phyloP scores from a whole-genome alignment of 2,888 invertebrate species.

The Platerodrilus igneus region DNA sequence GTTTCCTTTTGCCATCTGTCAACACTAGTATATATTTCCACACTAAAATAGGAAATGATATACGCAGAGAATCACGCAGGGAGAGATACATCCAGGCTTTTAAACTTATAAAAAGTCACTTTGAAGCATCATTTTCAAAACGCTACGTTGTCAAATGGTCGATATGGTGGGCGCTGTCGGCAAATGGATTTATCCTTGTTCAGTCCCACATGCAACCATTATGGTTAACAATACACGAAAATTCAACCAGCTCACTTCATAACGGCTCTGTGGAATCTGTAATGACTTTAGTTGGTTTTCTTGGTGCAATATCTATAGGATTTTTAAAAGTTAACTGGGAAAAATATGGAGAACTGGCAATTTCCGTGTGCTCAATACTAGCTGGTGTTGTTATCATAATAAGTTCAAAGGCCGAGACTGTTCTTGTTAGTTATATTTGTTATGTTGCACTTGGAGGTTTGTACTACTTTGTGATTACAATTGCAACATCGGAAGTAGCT shows the following conservation, averaged over 20 bases:
- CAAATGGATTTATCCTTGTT: conserved; percentile 67
- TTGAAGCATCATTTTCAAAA: conserved; percentile 56
- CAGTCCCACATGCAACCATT: conserved; percentile 77
- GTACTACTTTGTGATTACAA: conserved; percentile 75
- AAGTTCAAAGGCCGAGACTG: conserved; percentile 36
- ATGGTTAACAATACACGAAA: conserved; percentile 60
- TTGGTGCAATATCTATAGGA: conserved; percentile 55
- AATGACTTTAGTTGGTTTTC: conserved; percentile 63
- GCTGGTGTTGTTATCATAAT: conserved; percentile 55
- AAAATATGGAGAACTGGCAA: conserved; percentile 47
- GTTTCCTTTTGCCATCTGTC: conserved; percentile 69
- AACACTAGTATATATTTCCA: conserved; percentile 75
- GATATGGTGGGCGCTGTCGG: conserved; percentile 70
- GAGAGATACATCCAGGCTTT: conserved; percentile 48
- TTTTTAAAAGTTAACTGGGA: conserved; percentile 47
- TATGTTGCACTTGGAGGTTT: conserved; percentile 72
- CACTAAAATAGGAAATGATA: conserved; percentile 35
- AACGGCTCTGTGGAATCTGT: conserved; percentile 75
- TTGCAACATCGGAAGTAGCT: conserved; percentile 84
- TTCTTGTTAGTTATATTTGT: conserved; percentile 65
- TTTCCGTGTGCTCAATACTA: conserved; percentile 49
- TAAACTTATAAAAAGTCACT: conserved; percentile 54
- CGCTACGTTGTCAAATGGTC: conserved; percentile 66
- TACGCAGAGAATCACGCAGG: no score
- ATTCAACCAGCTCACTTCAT: conserved; percentile 28